Evolutionary conservation across 92 coral and sea anemone species (phyloP).

Genomic region (Heliopora coerulea): DNA sequence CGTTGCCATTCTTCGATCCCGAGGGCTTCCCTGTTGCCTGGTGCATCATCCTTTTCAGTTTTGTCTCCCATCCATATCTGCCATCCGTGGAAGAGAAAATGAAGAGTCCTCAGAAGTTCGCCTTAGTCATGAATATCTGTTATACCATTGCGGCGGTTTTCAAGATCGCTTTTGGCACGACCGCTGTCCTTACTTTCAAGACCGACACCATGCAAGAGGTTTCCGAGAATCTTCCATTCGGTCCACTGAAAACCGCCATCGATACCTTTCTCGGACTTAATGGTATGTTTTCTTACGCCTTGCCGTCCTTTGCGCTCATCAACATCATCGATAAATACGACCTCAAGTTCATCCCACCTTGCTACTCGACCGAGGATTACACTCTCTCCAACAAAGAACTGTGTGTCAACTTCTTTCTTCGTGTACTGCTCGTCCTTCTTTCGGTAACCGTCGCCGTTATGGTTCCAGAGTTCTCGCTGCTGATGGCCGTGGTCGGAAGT

Average conservation of each 20-base stretch:
- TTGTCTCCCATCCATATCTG: conserved; percentile 93
- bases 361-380: conserved; percentile 75
- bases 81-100: conserved; percentile 88
- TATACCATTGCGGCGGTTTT: conserved; percentile 69
- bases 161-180: conserved; percentile 74
- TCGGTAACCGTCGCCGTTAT: conserved; percentile 71
- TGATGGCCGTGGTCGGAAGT: conserved; percentile 96
- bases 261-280: conserved; percentile 89
- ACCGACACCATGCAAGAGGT: conserved; percentile 84
- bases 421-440: conserved; percentile 74
- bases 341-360: conserved; percentile 72
- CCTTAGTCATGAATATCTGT: conserved; percentile 88
- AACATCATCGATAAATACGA: conserved; percentile 80
- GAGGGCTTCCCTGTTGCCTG: conserved; percentile 95
- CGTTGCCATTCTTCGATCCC: conserved; percentile 77
- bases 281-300: conserved; percentile 90
- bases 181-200: conserved; percentile 87
- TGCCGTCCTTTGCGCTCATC: conserved; percentile 85
- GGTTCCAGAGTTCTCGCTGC: conserved; percentile 86
- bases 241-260: conserved; percentile 83
- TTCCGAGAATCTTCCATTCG: conserved; percentile 93
- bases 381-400: conserved; percentile 73
- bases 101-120: conserved; percentile 80
- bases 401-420: conserved; percentile 60
- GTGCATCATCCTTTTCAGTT: conserved; percentile 93